phyloP scores from a whole-genome alignment of 2,888 invertebrate species.

The Dichetophora obliterata region DNA sequence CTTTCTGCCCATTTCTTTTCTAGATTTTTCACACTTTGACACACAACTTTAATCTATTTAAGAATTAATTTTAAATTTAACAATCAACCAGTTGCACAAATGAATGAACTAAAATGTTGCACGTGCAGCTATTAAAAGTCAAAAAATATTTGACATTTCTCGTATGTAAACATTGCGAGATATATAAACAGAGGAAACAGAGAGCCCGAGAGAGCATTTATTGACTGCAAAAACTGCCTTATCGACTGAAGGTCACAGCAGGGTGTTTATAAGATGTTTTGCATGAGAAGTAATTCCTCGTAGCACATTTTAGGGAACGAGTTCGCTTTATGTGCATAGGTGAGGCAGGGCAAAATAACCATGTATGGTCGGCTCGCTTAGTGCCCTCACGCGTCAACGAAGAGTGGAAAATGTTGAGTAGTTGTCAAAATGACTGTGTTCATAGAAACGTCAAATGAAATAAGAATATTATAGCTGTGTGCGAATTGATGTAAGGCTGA shows the following conservation, averaged over 20 bases:
- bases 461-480: too few species aligned
- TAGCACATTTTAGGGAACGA: too few species aligned
- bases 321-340: too few species aligned
- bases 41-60: background rate
- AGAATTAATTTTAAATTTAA: background rate
- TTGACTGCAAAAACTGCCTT: background rate
- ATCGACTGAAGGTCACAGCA: constrained; percentile 14
- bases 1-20: constrained; percentile 77
- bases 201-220: background rate
- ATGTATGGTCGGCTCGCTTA: too few species aligned
- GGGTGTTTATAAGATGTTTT: background rate
- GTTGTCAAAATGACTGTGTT: too few species aligned
- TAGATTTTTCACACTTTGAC: background rate
- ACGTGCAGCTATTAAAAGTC: constrained; percentile 13
- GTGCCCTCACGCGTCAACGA: too few species aligned
- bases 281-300: too few species aligned
- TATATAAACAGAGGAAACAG: background rate
- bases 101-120: background rate
- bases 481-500: too few species aligned
- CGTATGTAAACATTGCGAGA: background rate
- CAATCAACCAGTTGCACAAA: background rate
- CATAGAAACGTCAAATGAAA: too few species aligned
- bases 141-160: constrained; percentile 11
- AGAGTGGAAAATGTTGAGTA: too few species aligned
- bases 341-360: too few species aligned